Evolutionary conservation across 2,113 vertebrate genomes (phyloP).

Genomic region (Toxotes jaculatrix): DNA sequence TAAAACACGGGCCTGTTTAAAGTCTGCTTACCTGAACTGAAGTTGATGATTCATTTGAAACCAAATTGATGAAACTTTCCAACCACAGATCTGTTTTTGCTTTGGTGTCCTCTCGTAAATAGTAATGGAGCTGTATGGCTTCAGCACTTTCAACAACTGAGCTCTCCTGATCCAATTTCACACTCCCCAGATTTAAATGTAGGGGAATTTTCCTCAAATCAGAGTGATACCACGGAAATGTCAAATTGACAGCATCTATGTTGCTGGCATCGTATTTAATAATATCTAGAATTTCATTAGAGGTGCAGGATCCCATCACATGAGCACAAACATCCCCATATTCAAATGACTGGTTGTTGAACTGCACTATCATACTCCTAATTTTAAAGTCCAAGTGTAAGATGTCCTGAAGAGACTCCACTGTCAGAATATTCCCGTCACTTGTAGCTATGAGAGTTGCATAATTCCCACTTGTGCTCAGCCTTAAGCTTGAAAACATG

Average conservation of each 20-base stretch:
- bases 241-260: conserved; percentile 52
- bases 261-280: conserved; percentile 57
- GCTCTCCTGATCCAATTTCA: conserved; percentile 28
- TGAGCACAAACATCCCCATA: conserved; percentile 75
- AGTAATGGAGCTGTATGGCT: conserved; percentile 84
- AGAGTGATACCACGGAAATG: conserved; percentile 59
- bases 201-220: conserved; percentile 57
- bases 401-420: conserved; percentile 70
- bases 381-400: conserved; percentile 73
- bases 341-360: conserved; percentile 33
- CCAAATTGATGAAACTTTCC: conserved; percentile 72
- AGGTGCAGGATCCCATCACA: conserved; percentile 57
- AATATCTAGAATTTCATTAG: conserved; percentile 72
- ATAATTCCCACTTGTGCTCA: conserved; percentile 79
- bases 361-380: conserved; percentile 40
- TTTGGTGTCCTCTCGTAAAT: conserved; percentile 71
- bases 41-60: conserved; percentile 4
- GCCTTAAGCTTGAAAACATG: conserved; percentile 81
- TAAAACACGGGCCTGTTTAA: neutral
- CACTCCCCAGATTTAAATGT: conserved; percentile 81
- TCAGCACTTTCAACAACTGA: conserved; percentile 63
- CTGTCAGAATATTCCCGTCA: conserved; percentile 63
- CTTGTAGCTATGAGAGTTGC: conserved; percentile 79
- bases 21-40: conserved; percentile 76
- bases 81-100: conserved; percentile 81